Percentiles rank a stretch among this genome's conserved stretches.
Conservation (phyloP, 2,113 vertebrate species). For the Engraulis encrasicolus region DNA sequence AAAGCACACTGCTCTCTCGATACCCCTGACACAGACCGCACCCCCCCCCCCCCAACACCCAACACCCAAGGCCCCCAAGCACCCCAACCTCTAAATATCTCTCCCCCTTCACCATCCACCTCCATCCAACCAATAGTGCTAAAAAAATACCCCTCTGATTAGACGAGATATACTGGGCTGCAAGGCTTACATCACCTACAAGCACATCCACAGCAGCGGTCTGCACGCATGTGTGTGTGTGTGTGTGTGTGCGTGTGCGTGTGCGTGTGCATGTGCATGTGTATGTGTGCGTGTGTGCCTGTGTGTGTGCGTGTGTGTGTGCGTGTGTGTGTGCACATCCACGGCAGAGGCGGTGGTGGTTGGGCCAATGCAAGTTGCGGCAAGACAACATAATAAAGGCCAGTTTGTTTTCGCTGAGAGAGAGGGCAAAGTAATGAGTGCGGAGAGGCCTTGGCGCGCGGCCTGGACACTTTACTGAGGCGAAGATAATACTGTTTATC, state of each 20-base stretch:
- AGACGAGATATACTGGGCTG: background rate
- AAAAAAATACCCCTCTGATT: constrained; percentile 13
- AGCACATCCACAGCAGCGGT: background rate
- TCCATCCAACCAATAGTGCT: background rate
- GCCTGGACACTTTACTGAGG: background rate
- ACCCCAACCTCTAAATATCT: no score
- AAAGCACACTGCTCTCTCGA: constrained; percentile 11
- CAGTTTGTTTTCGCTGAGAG: background rate
- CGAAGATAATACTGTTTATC: constrained; percentile 12
- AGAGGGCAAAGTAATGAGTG: background rate
- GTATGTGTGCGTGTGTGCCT: no score
- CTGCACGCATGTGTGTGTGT: no score
- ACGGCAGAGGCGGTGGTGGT: no score
- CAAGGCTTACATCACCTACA: background rate
- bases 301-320: no score
- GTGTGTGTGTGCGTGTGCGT: no score
- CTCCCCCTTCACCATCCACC: background rate
- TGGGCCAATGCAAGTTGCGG: background rate
- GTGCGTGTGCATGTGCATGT: no score
- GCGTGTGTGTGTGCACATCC: no score
- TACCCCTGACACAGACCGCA: background rate
- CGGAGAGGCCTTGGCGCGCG: background rate
- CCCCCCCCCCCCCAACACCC: background rate
- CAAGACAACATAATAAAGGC: background rate
- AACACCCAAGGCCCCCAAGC: background rate